Evolutionary conservation across 2,888 invertebrate species (phyloP).

Genomic region (Cylindroiulus punctatus): DNA sequence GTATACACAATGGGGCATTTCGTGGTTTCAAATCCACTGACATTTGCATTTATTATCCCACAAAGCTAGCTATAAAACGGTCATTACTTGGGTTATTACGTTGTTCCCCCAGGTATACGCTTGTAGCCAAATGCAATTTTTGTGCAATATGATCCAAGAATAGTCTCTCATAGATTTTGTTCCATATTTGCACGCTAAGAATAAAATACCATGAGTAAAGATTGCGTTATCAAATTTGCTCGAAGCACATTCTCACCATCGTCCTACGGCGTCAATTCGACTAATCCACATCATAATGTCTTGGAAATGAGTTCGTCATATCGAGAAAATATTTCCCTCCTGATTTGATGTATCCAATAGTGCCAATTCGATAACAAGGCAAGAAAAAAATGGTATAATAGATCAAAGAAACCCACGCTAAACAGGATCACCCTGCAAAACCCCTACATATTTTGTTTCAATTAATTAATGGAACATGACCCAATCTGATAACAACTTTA

Average conservation of each 20-base stretch:
- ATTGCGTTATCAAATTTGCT: slow-evolving; percentile 2
- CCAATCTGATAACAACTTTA: slow-evolving; percentile 13
- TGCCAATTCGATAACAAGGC: neutral
- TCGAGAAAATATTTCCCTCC: neutral
- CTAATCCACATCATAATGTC: slow-evolving; percentile 24
- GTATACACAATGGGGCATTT: neutral
- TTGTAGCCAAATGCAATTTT: slow-evolving; percentile 6
- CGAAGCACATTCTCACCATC: neutral
- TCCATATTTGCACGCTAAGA: neutral
- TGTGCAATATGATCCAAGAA: neutral
- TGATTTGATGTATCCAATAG: neutral
- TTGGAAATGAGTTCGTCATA: neutral
- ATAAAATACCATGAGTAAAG: neutral
- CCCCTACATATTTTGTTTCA: neutral
- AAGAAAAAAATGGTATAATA: neutral
- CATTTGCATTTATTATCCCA: neutral
- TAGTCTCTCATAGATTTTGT: neutral
- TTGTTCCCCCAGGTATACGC: neutral
- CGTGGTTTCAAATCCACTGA: neutral
- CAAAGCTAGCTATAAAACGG: neutral
- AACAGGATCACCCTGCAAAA: neutral
- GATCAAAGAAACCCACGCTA: neutral
- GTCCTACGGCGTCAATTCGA: neutral
- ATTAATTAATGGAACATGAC: slow-evolving; percentile 1
- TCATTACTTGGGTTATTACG: slow-evolving; percentile 21